Evolutionary conservation across 1,140 invertebrate species (phyloP).

Genomic region (Liolophura sinensis): DNA sequence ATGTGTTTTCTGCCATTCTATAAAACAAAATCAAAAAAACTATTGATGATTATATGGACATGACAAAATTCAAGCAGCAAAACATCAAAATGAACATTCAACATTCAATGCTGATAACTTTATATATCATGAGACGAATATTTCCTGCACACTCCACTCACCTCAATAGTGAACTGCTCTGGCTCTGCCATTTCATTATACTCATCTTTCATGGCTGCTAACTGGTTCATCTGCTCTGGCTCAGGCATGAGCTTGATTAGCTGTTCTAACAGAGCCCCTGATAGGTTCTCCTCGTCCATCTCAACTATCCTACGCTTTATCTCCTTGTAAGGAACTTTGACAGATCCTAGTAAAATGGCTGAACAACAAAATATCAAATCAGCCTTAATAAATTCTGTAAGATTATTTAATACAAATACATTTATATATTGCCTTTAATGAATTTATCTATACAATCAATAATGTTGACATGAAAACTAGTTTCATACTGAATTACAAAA

Average conservation of each 20-base stretch:
- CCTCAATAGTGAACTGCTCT: slow-evolving; percentile 93
- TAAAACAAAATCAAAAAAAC: no score
- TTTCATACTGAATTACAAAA: no score
- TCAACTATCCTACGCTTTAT: slow-evolving; percentile 81
- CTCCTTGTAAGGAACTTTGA: slow-evolving; percentile 86
- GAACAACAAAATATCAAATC: slow-evolving; percentile 22
- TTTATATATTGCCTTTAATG: no score
- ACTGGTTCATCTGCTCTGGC: slow-evolving; percentile 81
- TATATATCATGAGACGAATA: neutral
- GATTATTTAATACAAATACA: no score
- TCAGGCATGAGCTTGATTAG: slow-evolving; percentile 82
- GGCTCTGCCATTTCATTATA: slow-evolving; percentile 85
- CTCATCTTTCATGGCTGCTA: slow-evolving; percentile 78
- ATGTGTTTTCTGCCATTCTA: no score
- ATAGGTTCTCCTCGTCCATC: slow-evolving; percentile 83
- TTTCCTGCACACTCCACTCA: slow-evolving; percentile 60
- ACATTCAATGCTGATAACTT: no score
- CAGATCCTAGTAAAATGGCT: slow-evolving; percentile 82
- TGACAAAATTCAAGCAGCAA: no score
- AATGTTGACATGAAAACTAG: no score
- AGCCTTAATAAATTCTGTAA: slow-evolving; percentile 1
- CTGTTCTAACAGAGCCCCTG: slow-evolving; percentile 79
- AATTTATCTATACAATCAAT: no score
- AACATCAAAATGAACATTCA: no score
- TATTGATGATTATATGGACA: no score